These are phyloP conservation scores for Oncorhynchus kisutch DNA, from an alignment of 2,113 vertebrate genomes.

Conservation along the genomic window DNA sequence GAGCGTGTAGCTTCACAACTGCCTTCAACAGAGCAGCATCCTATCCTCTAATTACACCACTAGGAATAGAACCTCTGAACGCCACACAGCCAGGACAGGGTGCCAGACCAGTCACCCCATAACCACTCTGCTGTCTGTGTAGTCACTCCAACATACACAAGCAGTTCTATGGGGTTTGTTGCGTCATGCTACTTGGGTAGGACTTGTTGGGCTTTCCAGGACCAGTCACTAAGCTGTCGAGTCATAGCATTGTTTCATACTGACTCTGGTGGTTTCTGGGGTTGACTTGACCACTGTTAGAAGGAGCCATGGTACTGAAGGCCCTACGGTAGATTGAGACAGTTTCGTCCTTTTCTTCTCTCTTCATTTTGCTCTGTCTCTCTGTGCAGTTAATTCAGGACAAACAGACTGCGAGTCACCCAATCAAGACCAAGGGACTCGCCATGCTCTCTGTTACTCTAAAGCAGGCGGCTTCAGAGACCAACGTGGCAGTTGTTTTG, in stretches of 20 bases:
- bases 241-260: slow-evolving; percentile 59
- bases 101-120: slow-evolving; percentile 63
- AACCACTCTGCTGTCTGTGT: slow-evolving; percentile 52
- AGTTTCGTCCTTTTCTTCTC: neutral
- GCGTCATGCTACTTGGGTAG: slow-evolving; percentile 60
- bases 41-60: slow-evolving; percentile 71
- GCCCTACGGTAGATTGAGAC: neutral
- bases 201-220: slow-evolving; percentile 47
- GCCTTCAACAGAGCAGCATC: slow-evolving; percentile 61
- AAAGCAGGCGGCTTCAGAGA: slow-evolving; percentile 34
- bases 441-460: slow-evolving; percentile 32
- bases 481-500: slow-evolving; percentile 26
- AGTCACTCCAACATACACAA: slow-evolving; percentile 63
- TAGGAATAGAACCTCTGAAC: slow-evolving; percentile 66
- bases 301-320: neutral
- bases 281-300: neutral
- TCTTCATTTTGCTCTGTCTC: neutral
- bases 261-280: slow-evolving; percentile 34
- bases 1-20: slow-evolving; percentile 45
- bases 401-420: slow-evolving; percentile 18
- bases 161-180: slow-evolving; percentile 57
- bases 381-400: neutral
- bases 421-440: slow-evolving; percentile 34
- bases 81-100: slow-evolving; percentile 31
- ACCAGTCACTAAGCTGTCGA: slow-evolving; percentile 29